Base-by-base conservation (phyloP, 2,888 invertebrate species). In the Atrina japonica region DNA sequence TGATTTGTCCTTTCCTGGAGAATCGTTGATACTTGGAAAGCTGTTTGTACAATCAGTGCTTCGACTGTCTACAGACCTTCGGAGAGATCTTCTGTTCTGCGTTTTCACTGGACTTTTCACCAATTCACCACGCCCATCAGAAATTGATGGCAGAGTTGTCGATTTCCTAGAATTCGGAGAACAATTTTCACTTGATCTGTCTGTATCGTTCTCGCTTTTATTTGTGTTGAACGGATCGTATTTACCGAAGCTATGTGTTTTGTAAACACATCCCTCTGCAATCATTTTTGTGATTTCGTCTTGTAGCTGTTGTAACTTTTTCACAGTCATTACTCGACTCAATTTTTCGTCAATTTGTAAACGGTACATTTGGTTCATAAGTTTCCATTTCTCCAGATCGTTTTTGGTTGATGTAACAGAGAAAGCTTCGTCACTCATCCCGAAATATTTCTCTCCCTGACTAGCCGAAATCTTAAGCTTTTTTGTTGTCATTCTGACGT, bases 351-450 rank as follows among this genome's bases (percentile, higher is more conserved):
- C 50, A 41, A 21, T 23, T 18, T 43, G 30, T n/a, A 66, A 16
- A 49, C 30, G 40, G 25, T 50, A 30, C 14, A 66, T 58, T 40
- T 66, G 58, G 7, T 66, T 66, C 58, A 41, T 27, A 40, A 66
- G 50, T 25, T 66, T 66, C 66, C 66, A 66, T 50, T 58, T 66
- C 29, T 66, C 66, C 16, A 58, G 40, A 23, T 66, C 58, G n/a
- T 66, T 66, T 58, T 50, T 56, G 21, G 49, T 58, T n/a, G 49
- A 29, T 9, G 66, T 58, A 14, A 21, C 29, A 16, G 40, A 45
- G 40, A 66, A 43, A 6, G 59, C 49, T 14, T 66, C 58, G 23
- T 49, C 58, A 27, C 66, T 66, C 66, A 66, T 66, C n/a, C 66
- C 49, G 5, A 58, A 35, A 35, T 35, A 35, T 7, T 11, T 35